Base-by-base conservation (phyloP, 2,113 vertebrate species). In the Connochaetes taurinus region DNA sequence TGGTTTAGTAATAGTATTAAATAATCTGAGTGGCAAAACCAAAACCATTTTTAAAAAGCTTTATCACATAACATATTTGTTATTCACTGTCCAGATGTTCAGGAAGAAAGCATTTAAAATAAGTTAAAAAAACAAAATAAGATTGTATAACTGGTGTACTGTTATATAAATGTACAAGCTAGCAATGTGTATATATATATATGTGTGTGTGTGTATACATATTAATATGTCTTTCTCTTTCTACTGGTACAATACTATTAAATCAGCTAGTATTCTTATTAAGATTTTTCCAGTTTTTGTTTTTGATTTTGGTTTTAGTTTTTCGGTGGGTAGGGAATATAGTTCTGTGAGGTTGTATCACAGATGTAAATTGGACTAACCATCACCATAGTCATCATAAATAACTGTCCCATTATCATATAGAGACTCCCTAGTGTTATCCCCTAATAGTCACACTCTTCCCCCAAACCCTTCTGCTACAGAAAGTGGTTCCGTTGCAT, bases 51-150 rank as follows among this genome's bases (percentile, higher is more conserved):
- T 62, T 33, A 3, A 23, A 78, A 78, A 40, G 13, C 60, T 88
- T 78, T 58, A 11, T 76, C 19, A 81, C 16, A 45, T 81, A n/a
- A 29, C 19, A 23, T 15, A 78, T 91, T 52, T 90, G 9, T 60
- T 83, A 50, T 36, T 87, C n/a, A 27, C 27, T 91, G 21, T 80
- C 15, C 33, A 43, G 3, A 21, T 82, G 2, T 95, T 90, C 36
- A 87, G 50, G 40, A 88, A 62, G n/a, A 85, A 92, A 94, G 5
- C 3, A 84, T 76, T 84, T 55, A 67, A 95, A 71, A n/a, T 23
- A 84, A 50, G 36, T 90, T 91, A 94, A n/a, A 87, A 81, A 57
- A 58, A 11, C 55, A 67, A 95, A 60, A 31, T 27, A 80, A n/a
- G 85, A 67, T 10, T 84, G 40, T 85, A 31, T 88, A 87, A 55